Evolutionary conservation across 2,888 invertebrate genomes (phyloP).

Genomic region (Rhorus exstirpatorius): DNA sequence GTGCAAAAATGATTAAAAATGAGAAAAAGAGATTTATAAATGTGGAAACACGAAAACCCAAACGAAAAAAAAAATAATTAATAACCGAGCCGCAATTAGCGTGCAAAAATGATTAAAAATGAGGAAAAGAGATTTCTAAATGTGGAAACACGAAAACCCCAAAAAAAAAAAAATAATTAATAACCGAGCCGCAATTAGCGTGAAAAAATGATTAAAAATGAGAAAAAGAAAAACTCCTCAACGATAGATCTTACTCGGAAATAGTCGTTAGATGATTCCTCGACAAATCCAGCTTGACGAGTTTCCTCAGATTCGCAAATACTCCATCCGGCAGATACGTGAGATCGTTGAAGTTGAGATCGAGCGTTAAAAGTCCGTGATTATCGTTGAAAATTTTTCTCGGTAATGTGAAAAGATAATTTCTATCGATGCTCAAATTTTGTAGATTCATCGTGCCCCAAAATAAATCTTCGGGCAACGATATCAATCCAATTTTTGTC

Average conservation of each 20-base stretch:
- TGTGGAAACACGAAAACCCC: no score
- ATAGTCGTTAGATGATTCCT: slow-evolving; percentile 89
- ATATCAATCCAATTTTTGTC: slow-evolving; percentile 87
- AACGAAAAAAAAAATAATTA: no score
- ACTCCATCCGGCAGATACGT: slow-evolving; percentile 88
- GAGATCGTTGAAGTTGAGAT: slow-evolving; percentile 90
- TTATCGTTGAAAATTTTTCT: slow-evolving; percentile 89
- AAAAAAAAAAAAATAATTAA: no score
- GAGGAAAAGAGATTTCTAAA: no score
- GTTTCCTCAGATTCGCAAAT: slow-evolving; percentile 87
- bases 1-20: no score
- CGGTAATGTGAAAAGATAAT: slow-evolving; percentile 87
- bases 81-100: no score
- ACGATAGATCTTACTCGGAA: slow-evolving; percentile 87
- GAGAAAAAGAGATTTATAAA: no score
- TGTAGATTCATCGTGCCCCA: slow-evolving; percentile 88
- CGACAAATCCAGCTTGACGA: slow-evolving; percentile 89
- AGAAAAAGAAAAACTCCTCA: no score
- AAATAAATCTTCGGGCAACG: slow-evolving; percentile 89
- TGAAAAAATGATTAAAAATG: no score
- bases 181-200: no score
- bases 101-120: no score
- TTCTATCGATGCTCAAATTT: slow-evolving; percentile 89
- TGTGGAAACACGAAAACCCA: no score
- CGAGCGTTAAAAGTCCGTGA: slow-evolving; percentile 88